Conservation (phyloP, 2,113 vertebrate species). For the Myotis lucifugus region DNA sequence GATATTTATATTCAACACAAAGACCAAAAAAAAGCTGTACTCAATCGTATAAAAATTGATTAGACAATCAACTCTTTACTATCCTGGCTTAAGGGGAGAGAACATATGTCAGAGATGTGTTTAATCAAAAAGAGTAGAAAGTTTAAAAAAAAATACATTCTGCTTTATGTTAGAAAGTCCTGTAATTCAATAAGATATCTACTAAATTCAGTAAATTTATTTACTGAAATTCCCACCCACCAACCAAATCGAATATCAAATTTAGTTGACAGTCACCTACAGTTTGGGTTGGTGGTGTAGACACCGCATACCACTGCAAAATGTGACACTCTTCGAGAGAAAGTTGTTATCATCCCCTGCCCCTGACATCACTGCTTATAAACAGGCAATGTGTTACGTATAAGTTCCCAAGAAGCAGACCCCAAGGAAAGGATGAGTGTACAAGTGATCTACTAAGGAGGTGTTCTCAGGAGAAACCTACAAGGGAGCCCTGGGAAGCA, state of each 20-base stretch:
- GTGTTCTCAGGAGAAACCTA: background rate
- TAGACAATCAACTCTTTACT: slow-evolving; percentile 42
- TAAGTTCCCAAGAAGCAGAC: background rate
- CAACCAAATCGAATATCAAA: background rate
- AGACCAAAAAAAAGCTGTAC: slow-evolving; percentile 3
- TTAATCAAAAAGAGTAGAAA: slow-evolving; percentile 3
- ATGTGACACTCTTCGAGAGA: background rate
- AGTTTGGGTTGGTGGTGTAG: background rate
- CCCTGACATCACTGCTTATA: background rate
- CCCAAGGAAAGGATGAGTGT: background rate
- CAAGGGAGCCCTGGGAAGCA: background rate
- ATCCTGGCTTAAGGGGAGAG: background rate
- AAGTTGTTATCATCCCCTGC: background rate
- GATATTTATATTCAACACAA: slow-evolving; percentile 44
- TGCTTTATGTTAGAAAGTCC: background rate
- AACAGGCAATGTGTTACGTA: background rate
- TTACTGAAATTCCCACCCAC: background rate
- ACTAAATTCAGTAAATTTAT: slow-evolving; percentile 40
- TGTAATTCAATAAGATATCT: background rate
- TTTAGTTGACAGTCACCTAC: background rate
- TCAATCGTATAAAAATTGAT: slow-evolving; percentile 43
- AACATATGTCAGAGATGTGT: background rate
- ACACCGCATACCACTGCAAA: background rate
- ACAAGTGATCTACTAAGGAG: background rate
- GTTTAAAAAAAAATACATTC: background rate